Base-by-base conservation (phyloP, 2,888 invertebrate species). In the Marasmarcha lunaedactyla region DNA sequence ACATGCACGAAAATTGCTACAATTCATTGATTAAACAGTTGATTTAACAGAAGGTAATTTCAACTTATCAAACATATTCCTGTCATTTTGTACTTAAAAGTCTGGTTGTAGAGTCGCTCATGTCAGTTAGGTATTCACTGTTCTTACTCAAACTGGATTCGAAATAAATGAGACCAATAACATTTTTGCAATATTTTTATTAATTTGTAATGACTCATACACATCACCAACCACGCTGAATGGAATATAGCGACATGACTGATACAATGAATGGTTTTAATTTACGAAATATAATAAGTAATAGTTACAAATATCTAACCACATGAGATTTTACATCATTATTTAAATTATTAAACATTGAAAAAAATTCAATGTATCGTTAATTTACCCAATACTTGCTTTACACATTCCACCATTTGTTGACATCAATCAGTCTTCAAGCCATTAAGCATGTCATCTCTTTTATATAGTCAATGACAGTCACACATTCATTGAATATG, bases 181-280 rank as follows among this genome's bases (percentile, higher is more conserved):
- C 30, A 37, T 42, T 63, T 68, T 70, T 55, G 37, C 54, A 56
- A 61, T 58, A 56, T 63, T 63, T 71, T 71, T 72, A 66, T 71
- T 63, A 59, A 48, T 59, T 51, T 54, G n/a, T 66, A 71, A 71
- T 73, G 65, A 71, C 61, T 68, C 66, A 55, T 63, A 73, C 71
- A 71, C 62, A 63, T 59, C 67, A 70, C 57, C 71, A 74, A 68
- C 74, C 73, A 78, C 74, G 70, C 76, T 60, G 68, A 71, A 76
- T 76, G 73, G 69, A 57, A 55, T 66, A 59, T 67, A 63, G 70
- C 65, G 66, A 71, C 57, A 62, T 63, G 73, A 72, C 70, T 64
- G 68, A 70, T 68, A 73, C 62, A 71, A 70, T 70, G 60, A 71
- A 55, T 65, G 62, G 48, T 42, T 41, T 37, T 35, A 12, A 52